phyloP scores from a whole-genome alignment of 30 jellyfish, hydroid and myxozoan species.

The Phacellophora camtschatica region DNA sequence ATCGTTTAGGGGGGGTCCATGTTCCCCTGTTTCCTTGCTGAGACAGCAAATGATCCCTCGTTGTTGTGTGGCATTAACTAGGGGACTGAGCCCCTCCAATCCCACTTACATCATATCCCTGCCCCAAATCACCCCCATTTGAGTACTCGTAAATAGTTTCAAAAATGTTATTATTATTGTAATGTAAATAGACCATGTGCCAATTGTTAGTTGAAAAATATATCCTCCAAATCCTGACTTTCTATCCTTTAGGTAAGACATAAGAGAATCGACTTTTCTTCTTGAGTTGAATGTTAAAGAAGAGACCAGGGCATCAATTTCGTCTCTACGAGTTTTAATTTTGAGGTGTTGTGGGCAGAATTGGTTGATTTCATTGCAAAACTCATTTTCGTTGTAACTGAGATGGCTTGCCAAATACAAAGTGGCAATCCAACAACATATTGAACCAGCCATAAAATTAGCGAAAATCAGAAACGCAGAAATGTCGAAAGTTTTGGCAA shows the following conservation, averaged over 20 bases:
- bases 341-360: neutral
- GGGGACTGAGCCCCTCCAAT: no score
- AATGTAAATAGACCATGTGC: neutral
- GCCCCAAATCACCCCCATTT: no score
- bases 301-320: neutral
- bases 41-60: no score
- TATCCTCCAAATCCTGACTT: neutral
- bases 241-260: neutral
- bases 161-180: no score
- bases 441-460: neutral
- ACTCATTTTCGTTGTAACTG: neutral
- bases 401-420: neutral
- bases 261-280: neutral
- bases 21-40: no score
- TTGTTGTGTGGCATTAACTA: no score
- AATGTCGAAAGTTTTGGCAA: neutral
- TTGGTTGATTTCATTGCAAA: neutral
- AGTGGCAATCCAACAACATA: neutral
- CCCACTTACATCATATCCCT: no score
- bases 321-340: neutral
- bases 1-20: no score
- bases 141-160: no score
- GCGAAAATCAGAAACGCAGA: neutral
- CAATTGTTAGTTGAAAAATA: neutral
- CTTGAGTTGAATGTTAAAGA: neutral